These are phyloP conservation scores for Hofmannophila pseudospretella DNA, from an alignment of 2,888 invertebrate species.

Conservation along the genomic window DNA sequence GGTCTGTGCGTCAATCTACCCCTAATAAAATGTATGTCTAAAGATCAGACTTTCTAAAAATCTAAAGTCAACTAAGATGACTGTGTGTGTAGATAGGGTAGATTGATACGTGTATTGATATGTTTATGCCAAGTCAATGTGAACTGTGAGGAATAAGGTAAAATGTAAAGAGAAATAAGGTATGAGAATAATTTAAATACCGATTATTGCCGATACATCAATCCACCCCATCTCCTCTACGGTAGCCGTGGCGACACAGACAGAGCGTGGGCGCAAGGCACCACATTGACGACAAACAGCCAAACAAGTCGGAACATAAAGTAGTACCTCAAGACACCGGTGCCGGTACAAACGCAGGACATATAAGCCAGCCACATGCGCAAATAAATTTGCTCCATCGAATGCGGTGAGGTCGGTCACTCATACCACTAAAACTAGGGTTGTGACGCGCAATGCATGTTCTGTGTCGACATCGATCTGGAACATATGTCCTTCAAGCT, in stretches of 20 bases:
- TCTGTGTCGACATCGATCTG: constrained; percentile 51
- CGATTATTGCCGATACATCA: constrained; percentile 43
- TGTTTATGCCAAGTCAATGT: constrained; percentile 5
- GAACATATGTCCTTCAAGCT: constrained; percentile 35
- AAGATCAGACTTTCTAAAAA: constrained; percentile 28
- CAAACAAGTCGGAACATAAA: constrained; percentile 45
- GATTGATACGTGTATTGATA: constrained; percentile 48
- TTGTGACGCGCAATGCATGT: constrained; percentile 64
- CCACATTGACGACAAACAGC: constrained; percentile 72
- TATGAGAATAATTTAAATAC: no score
- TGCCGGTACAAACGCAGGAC: constrained; percentile 65
- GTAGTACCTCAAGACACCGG: constrained; percentile 58
- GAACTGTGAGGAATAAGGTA: background rate
- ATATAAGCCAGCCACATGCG: constrained; percentile 75
- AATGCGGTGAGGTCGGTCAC: constrained; percentile 77
- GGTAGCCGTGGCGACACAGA: constrained; percentile 53
- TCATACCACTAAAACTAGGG: constrained; percentile 74
- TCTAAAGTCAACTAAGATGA: constrained; percentile 49
- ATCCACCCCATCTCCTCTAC: constrained; percentile 59
- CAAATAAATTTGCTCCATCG: constrained; percentile 74
- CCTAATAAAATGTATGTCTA: constrained; percentile 23
- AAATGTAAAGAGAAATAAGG: background rate
- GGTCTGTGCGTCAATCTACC: constrained; percentile 48
- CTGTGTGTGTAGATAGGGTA: constrained; percentile 42
- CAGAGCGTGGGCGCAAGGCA: constrained; percentile 57